These are phyloP conservation scores for Eurystomus glaucurus DNA, from an alignment of 2,797 vertebrate species.

Conservation along the genomic window DNA sequence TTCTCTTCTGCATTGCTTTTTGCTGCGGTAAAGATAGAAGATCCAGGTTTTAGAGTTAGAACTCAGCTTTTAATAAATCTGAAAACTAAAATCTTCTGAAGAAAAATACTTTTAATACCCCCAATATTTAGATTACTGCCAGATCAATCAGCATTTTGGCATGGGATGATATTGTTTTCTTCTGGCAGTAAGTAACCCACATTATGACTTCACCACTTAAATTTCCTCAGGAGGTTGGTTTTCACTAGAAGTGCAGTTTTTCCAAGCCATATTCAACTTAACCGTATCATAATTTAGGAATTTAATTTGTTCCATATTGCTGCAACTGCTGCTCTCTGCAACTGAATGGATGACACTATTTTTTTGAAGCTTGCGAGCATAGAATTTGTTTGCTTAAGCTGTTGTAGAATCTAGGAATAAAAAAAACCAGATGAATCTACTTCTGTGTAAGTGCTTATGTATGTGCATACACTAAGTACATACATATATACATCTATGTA, in stretches of 20 bases:
- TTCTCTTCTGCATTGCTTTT: not conserved
- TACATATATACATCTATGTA: not conserved
- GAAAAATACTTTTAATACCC: not conserved
- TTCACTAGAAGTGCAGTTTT: conserved; percentile 48
- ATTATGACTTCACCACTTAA: conserved; percentile 64
- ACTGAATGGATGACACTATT: not conserved
- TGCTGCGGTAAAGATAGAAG: not conserved
- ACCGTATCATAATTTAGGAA: conserved; percentile 44
- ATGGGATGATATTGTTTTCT: conserved; percentile 12
- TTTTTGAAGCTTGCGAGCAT: not conserved
- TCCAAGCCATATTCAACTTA: conserved; percentile 42
- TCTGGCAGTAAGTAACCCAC: conserved; percentile 20
- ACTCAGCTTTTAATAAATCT: not conserved
- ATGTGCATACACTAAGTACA: not conserved
- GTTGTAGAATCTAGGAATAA: not conserved
- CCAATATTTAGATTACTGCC: conserved; percentile 10
- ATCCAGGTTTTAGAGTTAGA: not conserved
- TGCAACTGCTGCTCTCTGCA: not conserved
- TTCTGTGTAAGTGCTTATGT: not conserved
- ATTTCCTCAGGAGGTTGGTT: conserved; percentile 49
- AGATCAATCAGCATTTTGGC: conserved; percentile 30
- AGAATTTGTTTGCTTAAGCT: not conserved
- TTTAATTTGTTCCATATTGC: conserved; percentile 55
- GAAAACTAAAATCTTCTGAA: not conserved
- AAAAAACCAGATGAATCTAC: not conserved